Conservation (phyloP, 2,888 invertebrate species). For the Drosophila infuscata region DNA sequence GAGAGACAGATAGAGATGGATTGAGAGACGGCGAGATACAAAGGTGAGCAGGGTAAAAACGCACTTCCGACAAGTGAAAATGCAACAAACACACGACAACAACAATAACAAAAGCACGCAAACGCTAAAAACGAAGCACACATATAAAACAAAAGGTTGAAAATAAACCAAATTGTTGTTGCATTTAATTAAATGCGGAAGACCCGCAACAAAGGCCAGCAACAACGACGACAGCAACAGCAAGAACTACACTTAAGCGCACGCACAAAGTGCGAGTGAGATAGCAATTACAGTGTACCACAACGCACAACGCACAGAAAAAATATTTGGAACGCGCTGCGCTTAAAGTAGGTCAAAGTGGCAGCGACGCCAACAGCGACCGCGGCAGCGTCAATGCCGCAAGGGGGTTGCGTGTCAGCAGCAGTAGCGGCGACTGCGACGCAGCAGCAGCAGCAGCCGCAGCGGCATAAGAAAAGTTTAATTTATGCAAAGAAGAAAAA, state of each 20-base stretch:
- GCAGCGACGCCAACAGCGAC: slow-evolving; percentile 58
- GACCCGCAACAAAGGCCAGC: slow-evolving; percentile 50
- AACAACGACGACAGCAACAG: slow-evolving; percentile 36
- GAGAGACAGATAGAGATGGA: slow-evolving; percentile 12
- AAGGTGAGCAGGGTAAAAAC: slow-evolving; percentile 37
- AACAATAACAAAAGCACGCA: slow-evolving; percentile 21
- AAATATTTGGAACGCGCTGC: slow-evolving; percentile 77
- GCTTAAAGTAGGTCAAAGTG: slow-evolving; percentile 78
- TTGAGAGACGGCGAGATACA: slow-evolving; percentile 5
- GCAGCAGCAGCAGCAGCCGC: slow-evolving; percentile 39
- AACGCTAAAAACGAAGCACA: slow-evolving; percentile 29
- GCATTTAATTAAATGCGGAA: slow-evolving; percentile 82
- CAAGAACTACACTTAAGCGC: slow-evolving; percentile 66
- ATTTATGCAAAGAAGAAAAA: slow-evolving; percentile 69
- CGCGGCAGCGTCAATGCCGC: slow-evolving; percentile 31
- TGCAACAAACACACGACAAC: slow-evolving; percentile 50
- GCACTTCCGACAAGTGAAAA: slow-evolving; percentile 77
- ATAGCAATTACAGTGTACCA: slow-evolving; percentile 29
- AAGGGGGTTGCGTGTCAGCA: slow-evolving; percentile 68
- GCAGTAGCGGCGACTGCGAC: slow-evolving; percentile 50
- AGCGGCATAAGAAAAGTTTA: slow-evolving; percentile 58
- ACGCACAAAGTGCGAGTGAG: slow-evolving; percentile 53
- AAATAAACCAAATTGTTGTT: slow-evolving; percentile 63
- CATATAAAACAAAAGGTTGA: slow-evolving; percentile 53
- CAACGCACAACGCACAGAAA: slow-evolving; percentile 44